Evolutionary conservation across 2,797 vertebrate species (phyloP).

Genomic region (Acomys russatus): DNA sequence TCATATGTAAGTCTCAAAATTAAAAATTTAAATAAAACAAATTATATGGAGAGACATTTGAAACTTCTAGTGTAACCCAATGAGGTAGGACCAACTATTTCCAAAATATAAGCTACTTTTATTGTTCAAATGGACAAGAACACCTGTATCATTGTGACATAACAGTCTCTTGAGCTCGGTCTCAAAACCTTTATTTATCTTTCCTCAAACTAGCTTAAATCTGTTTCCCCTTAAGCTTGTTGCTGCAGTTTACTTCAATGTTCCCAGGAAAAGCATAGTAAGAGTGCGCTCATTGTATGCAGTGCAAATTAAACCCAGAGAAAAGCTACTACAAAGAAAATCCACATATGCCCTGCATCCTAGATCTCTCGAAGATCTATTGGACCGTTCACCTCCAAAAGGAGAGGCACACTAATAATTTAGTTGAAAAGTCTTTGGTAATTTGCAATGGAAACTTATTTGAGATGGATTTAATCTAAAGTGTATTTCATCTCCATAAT

Average conservation of each 20-base stretch:
- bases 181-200: conserved; percentile 57
- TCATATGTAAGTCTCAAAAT: not conserved
- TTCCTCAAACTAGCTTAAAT: conserved; percentile 51
- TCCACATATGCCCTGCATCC: conserved; percentile 28
- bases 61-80: conserved; percentile 8
- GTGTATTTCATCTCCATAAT: not conserved
- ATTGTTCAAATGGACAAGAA: conserved; percentile 31
- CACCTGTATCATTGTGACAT: not conserved
- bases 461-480: conserved; percentile 53
- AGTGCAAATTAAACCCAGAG: conserved; percentile 62
- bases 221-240: conserved; percentile 49
- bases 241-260: conserved; percentile 54
- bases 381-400: conserved; percentile 15
- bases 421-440: conserved; percentile 50
- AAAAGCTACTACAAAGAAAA: conserved; percentile 48
- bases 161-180: not conserved
- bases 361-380: conserved; percentile 13
- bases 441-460: conserved; percentile 56
- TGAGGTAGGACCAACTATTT: conserved; percentile 3
- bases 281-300: conserved; percentile 19
- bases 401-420: not conserved
- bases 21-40: not conserved
- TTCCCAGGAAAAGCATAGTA: conserved; percentile 53
- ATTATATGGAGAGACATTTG: not conserved
- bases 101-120: not conserved